Base-by-base conservation (phyloP, 2,888 invertebrate species). In the Yponomeuta cagnagella region DNA sequence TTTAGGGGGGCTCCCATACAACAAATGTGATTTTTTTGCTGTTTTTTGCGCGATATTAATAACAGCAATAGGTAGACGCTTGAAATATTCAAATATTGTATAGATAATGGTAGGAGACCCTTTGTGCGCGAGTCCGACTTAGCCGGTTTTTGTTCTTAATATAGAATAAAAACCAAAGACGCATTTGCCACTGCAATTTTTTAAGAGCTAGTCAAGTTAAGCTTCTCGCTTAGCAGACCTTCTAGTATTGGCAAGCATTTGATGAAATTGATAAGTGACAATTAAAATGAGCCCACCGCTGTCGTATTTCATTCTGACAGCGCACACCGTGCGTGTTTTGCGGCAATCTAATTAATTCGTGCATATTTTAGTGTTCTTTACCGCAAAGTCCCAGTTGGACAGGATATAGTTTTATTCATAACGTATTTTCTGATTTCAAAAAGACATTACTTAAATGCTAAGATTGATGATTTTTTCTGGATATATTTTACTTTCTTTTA, bases 271-370 rank as follows among this genome's bases (percentile, higher is more conserved):
- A 65, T 65, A 30, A 65, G 65, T 65, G 65, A 65, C 23, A 12
- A 65, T 65, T 65, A 65, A 65, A 65, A 65, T 10, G 65, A 65
- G 65, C 65, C 65, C 52, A 58, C 15, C 52, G 15, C 52, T 58
- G 52, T 58, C 52, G 52, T 58, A 58, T 58, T 12, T 58, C 5
- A 58, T 58, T 15, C 52, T 58, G 52, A 58, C 52, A 58, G 52
- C 52, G 52, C 52, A 58, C 52, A 58, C 52, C 52, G 52, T 58
- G 52, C 52, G 12, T 58, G 52, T 58, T 15, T 58, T 15, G 52
- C 52, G 52, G 15, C 52, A 58, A 58, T 58, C 52, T 58, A 58
- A 58, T 58, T 58, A 58, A 58, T 58, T 58, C 52, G 52, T 58
- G 52, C 10, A 23, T 64, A 64, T 64, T 64, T 64, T 64, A 64